phyloP scores from a whole-genome alignment of 2,888 invertebrate species.

The Chalcosyrphus nemorum region DNA sequence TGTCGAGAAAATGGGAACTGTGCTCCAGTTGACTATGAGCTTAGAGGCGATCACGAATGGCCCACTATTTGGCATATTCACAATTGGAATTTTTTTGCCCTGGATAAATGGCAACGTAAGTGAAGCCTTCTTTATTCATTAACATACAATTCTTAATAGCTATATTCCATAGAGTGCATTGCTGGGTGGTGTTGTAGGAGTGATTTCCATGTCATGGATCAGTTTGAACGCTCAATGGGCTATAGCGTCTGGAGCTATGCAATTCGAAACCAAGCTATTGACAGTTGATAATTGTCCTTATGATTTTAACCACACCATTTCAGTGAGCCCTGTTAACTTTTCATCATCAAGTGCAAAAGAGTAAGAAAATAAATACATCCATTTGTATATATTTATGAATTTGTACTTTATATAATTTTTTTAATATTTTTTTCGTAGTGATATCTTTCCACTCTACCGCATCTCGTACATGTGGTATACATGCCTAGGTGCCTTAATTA shows the following conservation, averaged over 20 bases:
- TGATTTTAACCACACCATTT: slow-evolving; percentile 82
- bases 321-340: slow-evolving; percentile 73
- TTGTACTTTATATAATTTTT: too few relatives aligned
- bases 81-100: slow-evolving; percentile 87
- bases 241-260: slow-evolving; percentile 85
- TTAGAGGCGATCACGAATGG: slow-evolving; percentile 88
- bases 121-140: not conserved
- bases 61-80: slow-evolving; percentile 86
- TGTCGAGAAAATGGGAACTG: slow-evolving; percentile 90
- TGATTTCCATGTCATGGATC: slow-evolving; percentile 85
- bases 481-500: slow-evolving; percentile 84
- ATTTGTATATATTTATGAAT: too few relatives aligned
- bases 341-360: slow-evolving; percentile 72
- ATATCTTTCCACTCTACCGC: slow-evolving; percentile 84
- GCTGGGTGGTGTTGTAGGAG: slow-evolving; percentile 84
- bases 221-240: slow-evolving; percentile 86
- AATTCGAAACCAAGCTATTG: slow-evolving; percentile 86
- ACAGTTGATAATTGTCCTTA: slow-evolving; percentile 86
- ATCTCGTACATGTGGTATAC: slow-evolving; percentile 93
- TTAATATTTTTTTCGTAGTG: slow-evolving; percentile 74
- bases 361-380: slow-evolving; percentile 76
- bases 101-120: slow-evolving; percentile 86
- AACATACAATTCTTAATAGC: not conserved
- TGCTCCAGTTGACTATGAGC: slow-evolving; percentile 86
- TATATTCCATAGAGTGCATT: slow-evolving; percentile 83